Evolutionary conservation across 2,113 vertebrate species (phyloP).

Genomic region (Dolichallabes microphthalmus): DNA sequence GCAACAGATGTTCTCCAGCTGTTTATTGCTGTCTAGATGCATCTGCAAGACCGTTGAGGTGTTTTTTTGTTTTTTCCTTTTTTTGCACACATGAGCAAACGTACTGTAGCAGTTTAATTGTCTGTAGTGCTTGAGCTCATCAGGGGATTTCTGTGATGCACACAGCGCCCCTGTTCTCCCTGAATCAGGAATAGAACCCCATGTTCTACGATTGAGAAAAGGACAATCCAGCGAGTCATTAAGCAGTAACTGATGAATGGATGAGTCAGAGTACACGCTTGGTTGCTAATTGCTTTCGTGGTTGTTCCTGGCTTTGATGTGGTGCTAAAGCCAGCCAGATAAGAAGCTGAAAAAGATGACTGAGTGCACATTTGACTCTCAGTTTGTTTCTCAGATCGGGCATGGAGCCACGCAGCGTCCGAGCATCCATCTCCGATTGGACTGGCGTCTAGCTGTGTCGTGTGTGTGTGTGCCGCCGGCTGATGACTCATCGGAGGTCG

Average conservation of each 20-base stretch:
- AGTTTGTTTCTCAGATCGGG: not conserved
- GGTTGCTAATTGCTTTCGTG: not conserved
- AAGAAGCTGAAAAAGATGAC: slow-evolving; percentile 10
- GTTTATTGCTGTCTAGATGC: slow-evolving; percentile 17
- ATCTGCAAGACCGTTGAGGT: not conserved
- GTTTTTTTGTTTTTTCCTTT: not conserved
- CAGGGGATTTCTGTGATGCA: not conserved
- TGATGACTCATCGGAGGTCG: slow-evolving; percentile 16
- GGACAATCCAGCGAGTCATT: slow-evolving; percentile 1
- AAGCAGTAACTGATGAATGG: slow-evolving; percentile 23
- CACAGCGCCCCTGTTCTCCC: not conserved
- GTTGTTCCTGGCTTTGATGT: slow-evolving; percentile 11
- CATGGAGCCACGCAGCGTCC: not conserved
- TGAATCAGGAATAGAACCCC: not conserved
- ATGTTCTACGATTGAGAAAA: not conserved
- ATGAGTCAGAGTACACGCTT: slow-evolving; percentile 35
- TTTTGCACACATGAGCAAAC: not conserved
- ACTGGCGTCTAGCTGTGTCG: slow-evolving; percentile 3
- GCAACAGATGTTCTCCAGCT: not conserved
- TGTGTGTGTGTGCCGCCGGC: not conserved
- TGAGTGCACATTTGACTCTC: not conserved
- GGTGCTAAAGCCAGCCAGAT: not conserved
- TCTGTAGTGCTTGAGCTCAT: not conserved
- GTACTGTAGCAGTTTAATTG: not conserved
- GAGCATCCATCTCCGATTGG: not conserved